Evolutionary conservation across 2,888 invertebrate species (phyloP).

Genomic region (Andrena minutula): DNA sequence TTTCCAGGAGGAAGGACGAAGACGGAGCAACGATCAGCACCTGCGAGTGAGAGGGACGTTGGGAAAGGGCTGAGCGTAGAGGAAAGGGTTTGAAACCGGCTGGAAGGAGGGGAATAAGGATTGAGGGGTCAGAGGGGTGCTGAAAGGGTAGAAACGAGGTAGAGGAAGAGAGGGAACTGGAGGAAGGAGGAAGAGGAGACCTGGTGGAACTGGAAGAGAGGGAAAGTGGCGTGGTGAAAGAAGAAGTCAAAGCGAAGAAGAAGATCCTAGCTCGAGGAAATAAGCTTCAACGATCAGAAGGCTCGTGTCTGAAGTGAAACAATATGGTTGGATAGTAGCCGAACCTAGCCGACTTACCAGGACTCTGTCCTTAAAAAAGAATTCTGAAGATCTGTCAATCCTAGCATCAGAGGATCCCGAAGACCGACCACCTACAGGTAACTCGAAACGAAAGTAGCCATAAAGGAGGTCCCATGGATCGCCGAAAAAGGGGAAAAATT

Average conservation of each 20-base stretch:
- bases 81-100: slow-evolving; percentile 22
- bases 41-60: slow-evolving; percentile 17
- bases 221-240: slow-evolving; percentile 11
- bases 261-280: neutral
- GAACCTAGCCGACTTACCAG: no score
- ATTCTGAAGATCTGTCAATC: no score
- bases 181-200: slow-evolving; percentile 27
- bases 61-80: slow-evolving; percentile 34
- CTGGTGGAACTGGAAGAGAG: slow-evolving; percentile 18
- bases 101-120: neutral
- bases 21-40: slow-evolving; percentile 6
- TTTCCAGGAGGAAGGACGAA: slow-evolving; percentile 44
- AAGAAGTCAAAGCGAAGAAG: slow-evolving; percentile 7
- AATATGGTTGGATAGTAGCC: neutral
- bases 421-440: no score
- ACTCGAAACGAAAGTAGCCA: no score
- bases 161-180: slow-evolving; percentile 16
- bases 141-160: slow-evolving; percentile 25
- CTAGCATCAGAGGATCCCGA: no score
- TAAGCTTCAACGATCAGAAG: neutral
- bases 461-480: no score
- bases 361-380: no score
- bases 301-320: neutral
- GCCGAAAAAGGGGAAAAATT: no score
- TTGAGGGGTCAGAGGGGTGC: neutral